A percentile compares a stretch with the other conserved stretches of the same genome.
Evolutionary conservation across 2,113 vertebrate species (phyloP).

Genomic region (Macaca fascicularis): T2T-MFA8v1.1 NC_088375.1:5866001-5866500

Average conservation of each 20-base stretch:
- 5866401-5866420: background rate
- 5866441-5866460: background rate
- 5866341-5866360: background rate
- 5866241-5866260: background rate
- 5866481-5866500: background rate
- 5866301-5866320: background rate
- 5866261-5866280: background rate
- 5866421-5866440: background rate
- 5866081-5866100: background rate
- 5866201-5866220: background rate
- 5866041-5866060: background rate
- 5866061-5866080: background rate
- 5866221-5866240: background rate
- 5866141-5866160: background rate
- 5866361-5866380: background rate
- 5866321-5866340: background rate
- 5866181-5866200: background rate
- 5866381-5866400: background rate
- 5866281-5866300: background rate
- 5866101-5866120: background rate
- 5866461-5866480: background rate
- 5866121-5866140: background rate
- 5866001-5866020: background rate
- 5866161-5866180: background rate
- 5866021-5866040: background rate